Evolutionary conservation across 2,113 vertebrate genomes (phyloP).

Genomic region (Pionites leucogaster): DNA sequence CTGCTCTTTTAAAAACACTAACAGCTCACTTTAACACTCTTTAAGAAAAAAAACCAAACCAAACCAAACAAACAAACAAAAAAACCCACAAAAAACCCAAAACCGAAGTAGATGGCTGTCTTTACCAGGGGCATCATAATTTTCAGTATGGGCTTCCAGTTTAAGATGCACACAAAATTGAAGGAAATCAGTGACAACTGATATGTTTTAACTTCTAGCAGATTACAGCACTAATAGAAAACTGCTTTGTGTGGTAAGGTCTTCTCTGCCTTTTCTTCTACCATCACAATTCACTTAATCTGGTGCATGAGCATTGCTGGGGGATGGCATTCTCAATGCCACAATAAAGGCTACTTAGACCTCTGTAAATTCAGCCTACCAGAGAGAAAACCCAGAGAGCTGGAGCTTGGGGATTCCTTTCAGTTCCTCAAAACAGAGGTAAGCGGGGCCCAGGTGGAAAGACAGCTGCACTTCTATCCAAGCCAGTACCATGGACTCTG

Average conservation of each 20-base stretch:
- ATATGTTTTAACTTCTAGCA: neutral
- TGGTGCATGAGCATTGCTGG: neutral
- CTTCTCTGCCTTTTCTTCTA: neutral
- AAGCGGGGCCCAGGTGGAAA: neutral
- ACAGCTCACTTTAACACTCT: neutral
- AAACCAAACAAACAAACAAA: neutral
- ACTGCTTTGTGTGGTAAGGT: neutral
- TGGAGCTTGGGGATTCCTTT: neutral
- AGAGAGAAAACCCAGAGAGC: neutral
- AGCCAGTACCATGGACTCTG: rapidly evolving
- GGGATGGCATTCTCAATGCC: neutral
- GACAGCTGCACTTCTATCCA: neutral
- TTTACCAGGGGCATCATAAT: neutral
- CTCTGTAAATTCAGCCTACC: neutral
- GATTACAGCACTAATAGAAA: neutral
- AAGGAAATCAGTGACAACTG: neutral
- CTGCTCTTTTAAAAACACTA: neutral
- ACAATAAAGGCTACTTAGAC: neutral
- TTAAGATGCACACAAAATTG: neutral
- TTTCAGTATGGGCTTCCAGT: neutral
- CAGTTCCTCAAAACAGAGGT: neutral
- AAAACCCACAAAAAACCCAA: neutral
- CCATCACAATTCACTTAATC: neutral
- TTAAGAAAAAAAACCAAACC: neutral
- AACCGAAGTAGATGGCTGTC: neutral